Evolutionary conservation across 2,888 invertebrate genomes (phyloP).

Genomic region (Plebejus argus): DNA sequence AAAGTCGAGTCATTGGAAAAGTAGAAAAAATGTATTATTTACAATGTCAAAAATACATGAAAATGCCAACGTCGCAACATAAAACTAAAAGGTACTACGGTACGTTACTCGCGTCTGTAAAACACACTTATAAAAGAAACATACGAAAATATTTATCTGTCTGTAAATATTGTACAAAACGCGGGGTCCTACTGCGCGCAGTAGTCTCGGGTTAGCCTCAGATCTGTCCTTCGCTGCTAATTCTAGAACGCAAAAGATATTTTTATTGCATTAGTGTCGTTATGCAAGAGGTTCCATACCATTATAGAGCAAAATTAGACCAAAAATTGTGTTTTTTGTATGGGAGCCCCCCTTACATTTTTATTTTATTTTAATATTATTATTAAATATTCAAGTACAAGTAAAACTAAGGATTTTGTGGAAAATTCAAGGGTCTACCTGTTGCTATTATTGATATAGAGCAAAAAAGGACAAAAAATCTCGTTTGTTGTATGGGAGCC

Average conservation of each 20-base stretch:
- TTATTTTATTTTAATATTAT: too few species aligned
- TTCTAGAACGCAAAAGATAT: background rate
- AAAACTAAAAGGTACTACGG: constrained; percentile 14
- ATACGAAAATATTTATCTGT: constrained; percentile 5
- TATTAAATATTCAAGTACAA: too few species aligned
- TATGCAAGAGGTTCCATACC: too few species aligned
- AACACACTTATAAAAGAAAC: constrained; percentile 15
- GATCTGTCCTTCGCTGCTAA: background rate
- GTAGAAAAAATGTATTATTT: constrained; percentile 16
- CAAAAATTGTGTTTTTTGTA: too few species aligned
- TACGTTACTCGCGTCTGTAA: constrained; percentile 11
- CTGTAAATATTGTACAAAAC: constrained; percentile 10
- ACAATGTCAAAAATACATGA: background rate
- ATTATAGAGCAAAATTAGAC: too few species aligned
- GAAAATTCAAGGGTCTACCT: too few species aligned
- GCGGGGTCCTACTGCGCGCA: background rate
- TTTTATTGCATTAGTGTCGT: too few species aligned
- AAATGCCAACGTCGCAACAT: background rate
- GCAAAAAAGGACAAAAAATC: too few species aligned
- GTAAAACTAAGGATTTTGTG: too few species aligned
- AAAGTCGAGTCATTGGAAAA: constrained; percentile 15
- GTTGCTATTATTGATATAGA: too few species aligned
- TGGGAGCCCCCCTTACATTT: too few species aligned
- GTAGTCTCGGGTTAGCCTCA: background rate
- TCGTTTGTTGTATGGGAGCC: too few species aligned